These are phyloP conservation scores for Kuschelorhynchus macadamiae DNA, from an alignment of 2,888 invertebrate species.

Conservation along the genomic window DNA sequence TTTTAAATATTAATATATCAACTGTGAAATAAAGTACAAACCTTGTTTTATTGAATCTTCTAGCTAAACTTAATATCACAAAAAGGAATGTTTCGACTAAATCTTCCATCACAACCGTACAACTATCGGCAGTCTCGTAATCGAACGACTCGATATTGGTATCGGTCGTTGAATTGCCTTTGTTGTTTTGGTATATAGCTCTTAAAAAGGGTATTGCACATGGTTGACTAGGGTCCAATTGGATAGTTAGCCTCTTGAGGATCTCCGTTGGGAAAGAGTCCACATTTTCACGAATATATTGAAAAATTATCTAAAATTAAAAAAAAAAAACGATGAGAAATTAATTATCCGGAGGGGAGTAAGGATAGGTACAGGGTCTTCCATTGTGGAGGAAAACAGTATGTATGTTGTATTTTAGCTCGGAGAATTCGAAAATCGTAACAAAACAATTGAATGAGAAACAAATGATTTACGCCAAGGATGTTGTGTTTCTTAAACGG, in stretches of 20 bases:
- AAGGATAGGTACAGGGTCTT: no score
- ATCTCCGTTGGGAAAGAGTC: conserved; percentile 62
- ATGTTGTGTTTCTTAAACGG: no score
- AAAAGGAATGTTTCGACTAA: conserved; percentile 71
- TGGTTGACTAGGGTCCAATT: conserved; percentile 77
- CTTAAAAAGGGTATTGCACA: conserved; percentile 68
- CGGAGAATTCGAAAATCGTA: no score
- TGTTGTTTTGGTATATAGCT: conserved; percentile 62
- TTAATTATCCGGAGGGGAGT: no score
- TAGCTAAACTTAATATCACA: conserved; percentile 68
- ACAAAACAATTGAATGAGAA: no score
- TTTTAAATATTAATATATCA: no score
- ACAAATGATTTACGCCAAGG: no score
- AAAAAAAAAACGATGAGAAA: no score
- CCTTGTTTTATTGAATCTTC: conserved; percentile 63
- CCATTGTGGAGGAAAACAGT: no score
- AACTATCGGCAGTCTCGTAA: conserved; percentile 62
- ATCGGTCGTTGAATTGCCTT: conserved; percentile 68
- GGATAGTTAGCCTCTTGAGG: conserved; percentile 69
- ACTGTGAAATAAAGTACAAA: conserved; percentile 47
- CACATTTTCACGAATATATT: conserved; percentile 62
- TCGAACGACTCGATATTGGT: conserved; percentile 71
- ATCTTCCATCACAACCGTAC: conserved; percentile 65
- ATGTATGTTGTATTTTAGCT: no score
- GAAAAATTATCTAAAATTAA: conserved; percentile 61